A percentile compares a stretch with the other conserved stretches of the same genome.
phyloP scores from a whole-genome alignment of 2,797 vertebrate genomes.

The Echiichthys vipera region DNA sequence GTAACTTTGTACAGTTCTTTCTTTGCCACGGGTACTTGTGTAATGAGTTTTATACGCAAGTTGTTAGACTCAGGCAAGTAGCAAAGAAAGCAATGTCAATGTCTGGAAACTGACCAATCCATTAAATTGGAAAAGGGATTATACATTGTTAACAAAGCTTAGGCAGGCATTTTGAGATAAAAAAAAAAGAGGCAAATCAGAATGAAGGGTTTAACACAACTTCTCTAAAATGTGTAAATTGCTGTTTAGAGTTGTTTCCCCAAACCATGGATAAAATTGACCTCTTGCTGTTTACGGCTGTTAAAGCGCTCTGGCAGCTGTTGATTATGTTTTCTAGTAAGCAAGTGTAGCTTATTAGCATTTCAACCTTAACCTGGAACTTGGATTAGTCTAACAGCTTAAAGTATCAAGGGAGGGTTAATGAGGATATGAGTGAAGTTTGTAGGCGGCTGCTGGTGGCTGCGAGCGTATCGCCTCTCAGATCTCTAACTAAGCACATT shows the following conservation, averaged over 20 bases:
- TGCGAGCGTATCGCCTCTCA: slow-evolving; percentile 69
- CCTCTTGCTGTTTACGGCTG: slow-evolving; percentile 51
- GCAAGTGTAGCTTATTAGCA: slow-evolving; percentile 70
- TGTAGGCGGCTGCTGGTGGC: slow-evolving; percentile 67
- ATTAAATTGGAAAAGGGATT: slow-evolving; percentile 73
- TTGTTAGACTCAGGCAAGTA: slow-evolving; percentile 50
- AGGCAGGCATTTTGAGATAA: slow-evolving; percentile 38
- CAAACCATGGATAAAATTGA: slow-evolving; percentile 36
- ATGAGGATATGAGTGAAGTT: slow-evolving; percentile 73
- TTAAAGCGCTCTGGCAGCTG: slow-evolving; percentile 47
- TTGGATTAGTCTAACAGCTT: slow-evolving; percentile 69
- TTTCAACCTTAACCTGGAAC: slow-evolving; percentile 74
- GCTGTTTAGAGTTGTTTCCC: slow-evolving; percentile 29
- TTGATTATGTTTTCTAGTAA: slow-evolving; percentile 55
- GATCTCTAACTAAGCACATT: slow-evolving; percentile 75
- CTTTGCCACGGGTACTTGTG: slow-evolving; percentile 41
- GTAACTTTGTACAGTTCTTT: slow-evolving; percentile 24
- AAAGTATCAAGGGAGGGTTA: slow-evolving; percentile 77
- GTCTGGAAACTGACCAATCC: slow-evolving; percentile 67
- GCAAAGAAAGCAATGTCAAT: slow-evolving; percentile 59
- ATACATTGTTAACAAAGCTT: slow-evolving; percentile 61
- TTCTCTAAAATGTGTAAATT: slow-evolving; percentile 48
- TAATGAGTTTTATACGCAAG: slow-evolving; percentile 61
- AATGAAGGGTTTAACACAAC: slow-evolving; percentile 45
- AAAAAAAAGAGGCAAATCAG: slow-evolving; percentile 34